Conservation (phyloP, 2,797 vertebrate species). For the Salmo trutta region DNA sequence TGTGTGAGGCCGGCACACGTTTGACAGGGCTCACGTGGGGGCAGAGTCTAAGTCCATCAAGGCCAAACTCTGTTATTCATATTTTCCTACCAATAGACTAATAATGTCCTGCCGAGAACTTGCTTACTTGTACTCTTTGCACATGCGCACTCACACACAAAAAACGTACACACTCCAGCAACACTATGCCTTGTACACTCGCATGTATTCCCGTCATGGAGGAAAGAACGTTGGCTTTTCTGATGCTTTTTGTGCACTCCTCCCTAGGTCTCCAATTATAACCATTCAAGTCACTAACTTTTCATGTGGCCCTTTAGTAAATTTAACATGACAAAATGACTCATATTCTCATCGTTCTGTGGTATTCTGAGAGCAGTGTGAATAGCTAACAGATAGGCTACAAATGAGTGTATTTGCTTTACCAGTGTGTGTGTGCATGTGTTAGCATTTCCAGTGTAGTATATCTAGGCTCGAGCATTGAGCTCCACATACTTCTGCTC, state of each 20-base stretch:
- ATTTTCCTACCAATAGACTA: neutral
- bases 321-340: neutral
- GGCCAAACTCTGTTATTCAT: neutral
- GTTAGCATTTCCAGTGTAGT: conserved; percentile 56
- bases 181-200: too few relatives aligned
- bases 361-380: neutral
- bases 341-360: neutral
- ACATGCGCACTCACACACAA: neutral
- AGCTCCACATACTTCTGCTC: conserved; percentile 43
- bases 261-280: too few relatives aligned
- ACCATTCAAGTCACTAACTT: neutral
- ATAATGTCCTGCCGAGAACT: neutral
- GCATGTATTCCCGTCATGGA: too few relatives aligned
- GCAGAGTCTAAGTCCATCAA: neutral
- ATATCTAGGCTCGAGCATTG: conserved; percentile 35
- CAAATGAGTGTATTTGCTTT: conserved; percentile 26
- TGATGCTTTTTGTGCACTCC: too few relatives aligned
- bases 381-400: conserved; percentile 15
- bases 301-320: neutral
- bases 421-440: neutral
- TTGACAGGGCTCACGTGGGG: neutral
- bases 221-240: too few relatives aligned
- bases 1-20: neutral
- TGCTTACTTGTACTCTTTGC: neutral
- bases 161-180: neutral